Base-by-base conservation (phyloP, 2,888 invertebrate species). In the Glaucopsyche alexis region DNA sequence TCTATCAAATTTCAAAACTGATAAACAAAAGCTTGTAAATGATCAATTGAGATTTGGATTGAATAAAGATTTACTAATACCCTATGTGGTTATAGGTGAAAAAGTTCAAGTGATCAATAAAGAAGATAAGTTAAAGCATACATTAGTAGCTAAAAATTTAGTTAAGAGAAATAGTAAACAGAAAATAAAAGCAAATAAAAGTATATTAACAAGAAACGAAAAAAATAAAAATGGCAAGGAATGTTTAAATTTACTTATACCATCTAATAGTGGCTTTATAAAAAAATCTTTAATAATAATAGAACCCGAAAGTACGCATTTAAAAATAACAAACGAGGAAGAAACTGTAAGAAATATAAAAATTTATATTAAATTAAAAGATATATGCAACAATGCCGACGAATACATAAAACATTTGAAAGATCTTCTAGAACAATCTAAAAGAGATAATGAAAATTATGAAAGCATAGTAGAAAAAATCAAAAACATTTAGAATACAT, bases 1-100 rank as follows among this genome's bases (percentile, higher is more conserved):
- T 77, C 9, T 47, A 60, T 13, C 60, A 60, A 60, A 60, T 60
- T 60, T 38, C 13, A 60, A 60, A 60, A 60, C 29, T 11, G 29
- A 60, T 60, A 60, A 29, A 60, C 13, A 29, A 13, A 11, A 60
- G 9, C 60, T 29, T 60, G 29, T 13, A 9, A 60, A 60, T 60
- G 29, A 38, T 60, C 60, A 60, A 60, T 7, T 60, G 13, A 29
- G 13, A 60, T 19, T 16, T 19, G 55, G 55, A 19, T 19, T 55
- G 19, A 55, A 55, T 19, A 55, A 55, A 19, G 55, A 55, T 19
- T 55, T 55, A 11, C 19, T 19, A 1, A 19, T 55, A 5, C 55
- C 16, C 9, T 55, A 11, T 19, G 55, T 55, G 11, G 5, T 55
- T 55, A 19, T 19, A 5, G 1, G 19, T 55, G 19, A 55, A 16